These are phyloP conservation scores for Eugnorisma glareosa DNA, from an alignment of 2,888 invertebrate species.

Conservation along the genomic window DNA sequence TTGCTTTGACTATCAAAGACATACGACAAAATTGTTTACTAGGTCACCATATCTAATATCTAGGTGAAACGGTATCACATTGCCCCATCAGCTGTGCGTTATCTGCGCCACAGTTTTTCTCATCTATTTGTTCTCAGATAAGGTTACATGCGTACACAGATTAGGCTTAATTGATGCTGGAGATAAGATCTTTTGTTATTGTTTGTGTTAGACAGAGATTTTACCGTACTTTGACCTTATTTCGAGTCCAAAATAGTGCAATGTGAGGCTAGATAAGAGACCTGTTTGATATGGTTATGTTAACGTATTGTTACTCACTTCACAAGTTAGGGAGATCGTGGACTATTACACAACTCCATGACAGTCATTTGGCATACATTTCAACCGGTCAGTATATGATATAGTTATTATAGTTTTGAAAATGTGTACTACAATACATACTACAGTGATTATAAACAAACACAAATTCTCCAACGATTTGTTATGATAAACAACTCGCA, in stretches of 20 bases:
- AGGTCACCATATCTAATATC: constrained; percentile 35
- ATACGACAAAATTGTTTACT: constrained; percentile 24
- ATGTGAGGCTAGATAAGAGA: not conserved
- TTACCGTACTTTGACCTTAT: not conserved
- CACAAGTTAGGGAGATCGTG: not conserved
- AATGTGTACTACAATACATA: constrained; percentile 29
- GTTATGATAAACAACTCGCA: constrained; percentile 53
- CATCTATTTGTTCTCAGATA: constrained; percentile 52
- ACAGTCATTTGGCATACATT: constrained; percentile 23
- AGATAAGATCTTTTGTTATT: constrained; percentile 50
- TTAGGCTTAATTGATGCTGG: constrained; percentile 54
- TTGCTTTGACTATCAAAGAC: not conserved
- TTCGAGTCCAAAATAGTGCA: not conserved
- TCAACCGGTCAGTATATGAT: constrained; percentile 6
- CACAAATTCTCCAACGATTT: constrained; percentile 39
- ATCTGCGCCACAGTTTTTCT: constrained; percentile 58
- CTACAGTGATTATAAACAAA: constrained; percentile 46
- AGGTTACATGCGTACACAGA: constrained; percentile 46
- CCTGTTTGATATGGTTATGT: not conserved
- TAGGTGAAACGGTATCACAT: constrained; percentile 32
- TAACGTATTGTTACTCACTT: not conserved
- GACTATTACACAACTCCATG: not conserved
- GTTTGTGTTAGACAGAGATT: constrained; percentile 33
- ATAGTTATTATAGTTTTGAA: constrained; percentile 26
- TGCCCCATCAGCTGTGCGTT: constrained; percentile 58